phyloP scores from a whole-genome alignment of 2,113 vertebrate genomes.

The Campylomormyrus tamandua region DNA sequence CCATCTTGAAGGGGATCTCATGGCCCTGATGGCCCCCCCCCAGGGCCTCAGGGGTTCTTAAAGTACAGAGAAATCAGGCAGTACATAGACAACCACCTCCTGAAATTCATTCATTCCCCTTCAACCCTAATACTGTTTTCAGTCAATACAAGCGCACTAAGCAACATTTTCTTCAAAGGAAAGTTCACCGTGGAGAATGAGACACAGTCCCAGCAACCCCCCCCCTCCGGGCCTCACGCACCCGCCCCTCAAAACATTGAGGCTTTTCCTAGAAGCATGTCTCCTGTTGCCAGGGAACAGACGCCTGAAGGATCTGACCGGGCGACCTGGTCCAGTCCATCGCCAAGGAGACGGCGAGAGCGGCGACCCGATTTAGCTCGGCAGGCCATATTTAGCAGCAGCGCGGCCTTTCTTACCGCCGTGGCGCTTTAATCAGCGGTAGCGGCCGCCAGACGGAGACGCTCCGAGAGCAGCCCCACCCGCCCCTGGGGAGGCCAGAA shows the following conservation, averaged over 20 bases:
- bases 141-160: background rate
- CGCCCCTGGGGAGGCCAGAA: background rate
- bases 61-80: background rate
- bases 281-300: slow-evolving; percentile 1
- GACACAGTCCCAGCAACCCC: background rate
- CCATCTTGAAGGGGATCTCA: background rate
- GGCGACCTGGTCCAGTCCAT: background rate
- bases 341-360: background rate
- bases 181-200: background rate
- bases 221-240: background rate
- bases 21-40: background rate
- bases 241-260: background rate
- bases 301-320: background rate
- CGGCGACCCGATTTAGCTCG: background rate
- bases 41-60: background rate
- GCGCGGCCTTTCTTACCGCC: background rate
- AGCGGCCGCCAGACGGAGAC: background rate
- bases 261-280: background rate
- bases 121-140: background rate
- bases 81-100: background rate
- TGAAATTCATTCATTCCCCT: background rate
- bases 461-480: background rate
- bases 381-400: background rate
- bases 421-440: background rate
- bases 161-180: background rate